These are phyloP conservation scores for Athripsodes cinereus DNA, from an alignment of 2,888 invertebrate species.

Conservation along the genomic window DNA sequence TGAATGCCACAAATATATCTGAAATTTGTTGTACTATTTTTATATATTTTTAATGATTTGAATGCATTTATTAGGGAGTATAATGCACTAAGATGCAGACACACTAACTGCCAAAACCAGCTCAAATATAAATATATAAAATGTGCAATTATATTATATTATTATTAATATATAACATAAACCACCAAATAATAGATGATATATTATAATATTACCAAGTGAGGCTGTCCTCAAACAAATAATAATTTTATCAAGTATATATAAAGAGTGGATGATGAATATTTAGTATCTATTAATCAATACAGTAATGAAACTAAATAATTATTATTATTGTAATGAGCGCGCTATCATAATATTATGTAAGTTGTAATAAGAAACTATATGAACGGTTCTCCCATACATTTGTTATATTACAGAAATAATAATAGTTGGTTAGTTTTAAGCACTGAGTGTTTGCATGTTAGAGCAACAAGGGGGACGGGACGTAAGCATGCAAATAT, in stretches of 20 bases:
- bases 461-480: slow-evolving; percentile 40
- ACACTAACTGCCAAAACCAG: slow-evolving; percentile 32
- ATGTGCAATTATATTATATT: not conserved
- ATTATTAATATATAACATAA: slow-evolving; percentile 17
- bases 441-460: slow-evolving; percentile 56
- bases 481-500: slow-evolving; percentile 21
- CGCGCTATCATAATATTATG: slow-evolving; percentile 28
- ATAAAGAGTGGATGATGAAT: slow-evolving; percentile 33
- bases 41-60: not conserved
- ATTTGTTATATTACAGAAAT: too few relatives aligned
- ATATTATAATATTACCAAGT: not conserved
- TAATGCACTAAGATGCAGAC: slow-evolving; percentile 54
- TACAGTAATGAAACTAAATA: slow-evolving; percentile 45
- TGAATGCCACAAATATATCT: too few relatives aligned
- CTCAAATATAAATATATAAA: slow-evolving; percentile 7
- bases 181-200: slow-evolving; percentile 22
- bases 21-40: too few relatives aligned
- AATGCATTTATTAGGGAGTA: not conserved
- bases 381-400: slow-evolving; percentile 39
- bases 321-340: slow-evolving; percentile 18
- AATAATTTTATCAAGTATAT: too few relatives aligned
- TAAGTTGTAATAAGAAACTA: not conserved
- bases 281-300: slow-evolving; percentile 34
- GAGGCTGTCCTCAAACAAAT: too few relatives aligned
- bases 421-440: too few relatives aligned